Conservation (phyloP, 2,888 invertebrate species). For the Agriotes lineatus region DNA sequence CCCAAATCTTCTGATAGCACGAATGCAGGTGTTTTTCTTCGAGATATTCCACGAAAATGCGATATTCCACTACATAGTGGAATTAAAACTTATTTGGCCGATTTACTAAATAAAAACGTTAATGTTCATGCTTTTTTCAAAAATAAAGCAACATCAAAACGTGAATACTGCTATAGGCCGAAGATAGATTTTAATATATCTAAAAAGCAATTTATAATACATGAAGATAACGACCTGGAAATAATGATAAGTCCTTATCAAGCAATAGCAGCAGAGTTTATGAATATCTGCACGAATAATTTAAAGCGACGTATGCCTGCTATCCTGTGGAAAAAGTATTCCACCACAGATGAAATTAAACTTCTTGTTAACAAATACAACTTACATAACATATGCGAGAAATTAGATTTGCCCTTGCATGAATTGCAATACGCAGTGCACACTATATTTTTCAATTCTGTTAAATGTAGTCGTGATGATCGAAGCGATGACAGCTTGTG, state of each 20-base stretch:
- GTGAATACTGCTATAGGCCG: not conserved
- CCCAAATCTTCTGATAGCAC: not conserved
- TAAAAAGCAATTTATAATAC: conserved; percentile 20
- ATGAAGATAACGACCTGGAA: conserved; percentile 25
- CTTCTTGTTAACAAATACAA: conserved; percentile 6
- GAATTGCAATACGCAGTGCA: conserved; percentile 30
- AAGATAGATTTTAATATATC: conserved; percentile 21
- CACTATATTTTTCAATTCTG: conserved; percentile 20
- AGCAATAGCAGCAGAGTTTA: conserved; percentile 1
- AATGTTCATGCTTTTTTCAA: not conserved
- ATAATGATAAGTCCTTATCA: conserved; percentile 23
- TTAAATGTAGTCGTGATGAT: conserved; percentile 10
- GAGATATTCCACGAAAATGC: not conserved
- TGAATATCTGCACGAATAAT: conserved; percentile 6
- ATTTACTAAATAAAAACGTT: conserved; percentile 4
- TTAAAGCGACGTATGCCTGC: conserved; percentile 3
- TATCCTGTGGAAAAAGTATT: conserved; percentile 23
- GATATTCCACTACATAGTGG: not conserved
- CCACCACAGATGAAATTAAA: not conserved
- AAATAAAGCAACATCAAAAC: not conserved
- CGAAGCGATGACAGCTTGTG: too few species aligned
- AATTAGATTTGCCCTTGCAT: conserved; percentile 10
- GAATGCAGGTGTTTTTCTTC: not conserved
- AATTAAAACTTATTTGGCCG: not conserved
- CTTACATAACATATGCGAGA: conserved; percentile 1